Base-by-base conservation (phyloP, 1,140 invertebrate species). In the Charaxes varanes region DNA sequence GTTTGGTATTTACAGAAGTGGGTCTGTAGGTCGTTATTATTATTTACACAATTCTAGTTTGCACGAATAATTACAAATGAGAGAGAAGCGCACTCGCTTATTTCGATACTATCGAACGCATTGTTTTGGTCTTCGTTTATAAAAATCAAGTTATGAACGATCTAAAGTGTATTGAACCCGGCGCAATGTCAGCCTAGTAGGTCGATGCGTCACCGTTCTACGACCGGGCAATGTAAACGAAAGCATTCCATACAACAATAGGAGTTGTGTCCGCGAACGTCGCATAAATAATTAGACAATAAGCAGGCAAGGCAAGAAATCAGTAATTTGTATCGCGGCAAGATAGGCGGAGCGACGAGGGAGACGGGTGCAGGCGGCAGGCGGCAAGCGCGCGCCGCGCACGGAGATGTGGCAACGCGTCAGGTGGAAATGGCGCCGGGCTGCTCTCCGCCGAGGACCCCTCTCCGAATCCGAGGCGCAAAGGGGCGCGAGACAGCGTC, bases 361-460 rank as follows among this genome's bases (percentile, higher is more conserved):
- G 68, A 68, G 73, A 71, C 62, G 73, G 74, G 60, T 68, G 69
- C 50, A 48, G 49, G 57, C 54, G 53, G 57, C 50, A 28, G 49
- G 54, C 57, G 59, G n/a, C n/a, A n/a, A n/a, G 64, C 63, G 66
- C 64, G 70, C 68, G 64, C 60, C 57, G 62, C 76, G 69, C 61
- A 48, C 65, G 51, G 81, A 82, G 79, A 81, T 83, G 77, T 67
- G 72, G 76, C 70, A 73, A 80, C 69, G 78, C 70, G 78, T 82
- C 74, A 82, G 73, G 77, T 78, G 59, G 68, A 81, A 80, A 79
- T 83, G 81, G 80, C 78, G 80, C 76, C 74, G 66, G 59, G 61
- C 64, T 64, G 71, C 62, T 74, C 67, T 74, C 60, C 83, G 72
- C 77, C 85, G 83, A 86, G 79, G 84, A 82, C 84, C 61, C 69